Percentiles rank a stretch among this genome's conserved stretches.
Evolutionary conservation across 2,888 invertebrate species (phyloP).

Genomic region (Achlya flavicornis): DNA sequence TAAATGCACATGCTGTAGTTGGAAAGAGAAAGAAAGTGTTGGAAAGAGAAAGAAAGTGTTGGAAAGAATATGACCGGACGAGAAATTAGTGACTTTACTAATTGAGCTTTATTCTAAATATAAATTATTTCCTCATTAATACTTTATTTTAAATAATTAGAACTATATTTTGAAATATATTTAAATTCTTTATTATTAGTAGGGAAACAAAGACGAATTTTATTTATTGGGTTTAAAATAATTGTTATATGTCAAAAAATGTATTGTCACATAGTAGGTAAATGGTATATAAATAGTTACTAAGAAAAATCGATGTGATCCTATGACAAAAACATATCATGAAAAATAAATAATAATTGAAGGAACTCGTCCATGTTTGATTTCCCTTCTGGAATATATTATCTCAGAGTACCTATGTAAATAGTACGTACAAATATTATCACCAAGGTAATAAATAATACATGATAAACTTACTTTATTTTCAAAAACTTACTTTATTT

Average conservation of each 20-base stretch:
- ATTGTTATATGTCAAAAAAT: background rate
- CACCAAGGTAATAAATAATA: no score
- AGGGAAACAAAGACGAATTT: no score
- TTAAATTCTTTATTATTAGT: background rate
- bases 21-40: no score
- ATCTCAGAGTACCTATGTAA: no score
- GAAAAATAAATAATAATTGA: constrained; percentile 50
- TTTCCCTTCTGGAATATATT: background rate
- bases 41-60: no score
- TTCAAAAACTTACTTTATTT: no score
- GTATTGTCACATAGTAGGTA: constrained; percentile 19
- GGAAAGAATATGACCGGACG: background rate
- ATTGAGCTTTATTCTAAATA: no score
- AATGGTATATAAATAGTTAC: constrained; percentile 28
- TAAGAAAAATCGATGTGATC: constrained; percentile 62
- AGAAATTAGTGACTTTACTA: background rate
- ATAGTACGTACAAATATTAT: no score
- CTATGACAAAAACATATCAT: constrained; percentile 70
- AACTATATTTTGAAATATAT: background rate
- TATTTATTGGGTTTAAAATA: background rate
- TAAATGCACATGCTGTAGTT: background rate
- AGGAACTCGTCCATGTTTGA: background rate
- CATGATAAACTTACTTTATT: no score
- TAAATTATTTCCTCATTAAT: no score
- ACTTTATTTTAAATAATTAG: no score